These are phyloP conservation scores for Drosophila helvetica DNA, from an alignment of 2,888 invertebrate species.

Conservation along the genomic window DNA sequence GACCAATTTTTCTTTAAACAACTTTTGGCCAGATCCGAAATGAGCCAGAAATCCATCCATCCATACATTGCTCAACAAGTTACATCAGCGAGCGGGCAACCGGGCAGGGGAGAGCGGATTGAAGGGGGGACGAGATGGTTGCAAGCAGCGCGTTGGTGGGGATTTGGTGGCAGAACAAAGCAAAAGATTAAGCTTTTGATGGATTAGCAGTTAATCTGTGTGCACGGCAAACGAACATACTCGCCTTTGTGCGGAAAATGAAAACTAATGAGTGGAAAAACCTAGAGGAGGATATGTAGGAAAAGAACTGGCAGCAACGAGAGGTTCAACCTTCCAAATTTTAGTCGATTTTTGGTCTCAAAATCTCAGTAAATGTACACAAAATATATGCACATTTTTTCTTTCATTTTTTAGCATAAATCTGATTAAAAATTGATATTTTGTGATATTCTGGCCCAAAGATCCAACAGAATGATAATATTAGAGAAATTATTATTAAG, in stretches of 20 bases:
- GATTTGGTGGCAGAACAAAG: slow-evolving; percentile 22
- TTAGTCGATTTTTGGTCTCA: too few species aligned
- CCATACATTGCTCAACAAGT: slow-evolving; percentile 46
- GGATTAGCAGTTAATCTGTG: slow-evolving; percentile 47
- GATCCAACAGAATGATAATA: too few species aligned
- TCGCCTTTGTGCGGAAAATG: background rate
- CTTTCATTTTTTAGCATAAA: too few species aligned
- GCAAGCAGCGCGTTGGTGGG: slow-evolving; percentile 24
- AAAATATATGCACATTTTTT: too few species aligned
- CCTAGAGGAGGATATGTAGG: slow-evolving; percentile 21
- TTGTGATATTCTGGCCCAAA: too few species aligned
- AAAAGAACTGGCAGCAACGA: slow-evolving; percentile 6
- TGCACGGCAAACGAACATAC: slow-evolving; percentile 28
- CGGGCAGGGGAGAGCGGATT: background rate
- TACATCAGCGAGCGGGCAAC: slow-evolving; percentile 38
- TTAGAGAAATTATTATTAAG: too few species aligned
- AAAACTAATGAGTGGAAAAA: slow-evolving; percentile 17
- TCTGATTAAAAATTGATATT: too few species aligned
- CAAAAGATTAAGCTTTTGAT: slow-evolving; percentile 47
- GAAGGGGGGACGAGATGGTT: slow-evolving; percentile 1
- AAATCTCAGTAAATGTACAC: too few species aligned
- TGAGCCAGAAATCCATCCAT: slow-evolving; percentile 21
- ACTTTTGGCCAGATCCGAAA: slow-evolving; percentile 25
- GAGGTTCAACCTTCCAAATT: too few species aligned
- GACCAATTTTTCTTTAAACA: slow-evolving; percentile 35